Base-by-base conservation (phyloP, 2,888 invertebrate species). In the Petrolisthes cinctipes region DNA sequence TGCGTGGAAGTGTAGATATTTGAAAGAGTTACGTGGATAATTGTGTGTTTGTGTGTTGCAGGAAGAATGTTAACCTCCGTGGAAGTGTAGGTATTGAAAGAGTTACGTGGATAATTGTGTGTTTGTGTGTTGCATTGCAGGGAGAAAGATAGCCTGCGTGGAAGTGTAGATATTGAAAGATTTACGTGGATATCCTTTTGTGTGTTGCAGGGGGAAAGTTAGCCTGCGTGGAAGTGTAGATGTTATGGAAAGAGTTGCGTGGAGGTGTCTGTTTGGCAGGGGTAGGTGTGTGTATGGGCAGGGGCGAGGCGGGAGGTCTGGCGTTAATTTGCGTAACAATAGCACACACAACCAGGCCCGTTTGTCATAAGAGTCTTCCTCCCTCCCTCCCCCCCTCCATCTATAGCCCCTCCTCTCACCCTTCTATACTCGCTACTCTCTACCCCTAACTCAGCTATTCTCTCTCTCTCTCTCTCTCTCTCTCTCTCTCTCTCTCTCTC, bases 251-350 rank as follows among this genome's bases (percentile, higher is more conserved):
- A 11, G 11, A 37, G 37, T 51, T 78, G 53, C 78, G 54, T 51
- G 78, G 56, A 57, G 57, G 61, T 57, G 80, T 80, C 57, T 61
- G 80, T 80, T 56, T 53, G 80, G 23, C 57, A 23, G 6, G 80
- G 6, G 82, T 5, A 37, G 53, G 82, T 54, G 82, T 73, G 82
- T 83, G 23, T 68, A 73, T 71, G 82, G 71, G 71, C 53, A 71
- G 73, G 57, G 54, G 54, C 82, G 71, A 73, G 73, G 14, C 54
- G 82, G 82, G 82, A 83, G 82, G 82, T 83, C 82, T 83, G 73
- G 73, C 51, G 82, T 37, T 56, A 83, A 83, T 83, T 83, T 83
- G 73, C 82, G 82, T 83, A 83, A 83, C 71, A 83, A 83, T 83
- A 54, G 73, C 71, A 71, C 11, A 71, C 68, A 53, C 71, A 79